Base-by-base conservation (phyloP, 2,113 vertebrate species). In the Crocuta crocuta region DNA sequence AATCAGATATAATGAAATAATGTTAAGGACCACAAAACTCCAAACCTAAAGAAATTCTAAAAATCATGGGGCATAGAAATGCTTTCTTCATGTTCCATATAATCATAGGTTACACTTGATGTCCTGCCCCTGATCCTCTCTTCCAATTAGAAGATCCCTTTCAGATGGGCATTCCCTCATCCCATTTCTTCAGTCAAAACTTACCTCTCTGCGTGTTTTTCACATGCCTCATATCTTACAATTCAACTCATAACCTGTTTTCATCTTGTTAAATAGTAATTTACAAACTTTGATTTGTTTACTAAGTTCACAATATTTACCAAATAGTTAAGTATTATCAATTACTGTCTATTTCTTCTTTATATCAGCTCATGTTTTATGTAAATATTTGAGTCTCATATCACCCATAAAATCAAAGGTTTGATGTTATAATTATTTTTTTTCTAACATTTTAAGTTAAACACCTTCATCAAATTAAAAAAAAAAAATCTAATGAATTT, bases 381-480 rank as follows among this genome's bases (percentile, higher is more conserved):
- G n/a, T 66, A 80, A 94, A 88, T 91, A 84, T 63, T 91, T 87
- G 35, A 31, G 16, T 45, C 26, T 85, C 55, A 73, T n/a, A 71
- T 58, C 45, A 79, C 11, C 6, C 33, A 92, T 50, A 33, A 95
- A 88, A 83, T 65, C 12, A 82, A 89, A n/a, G 9, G 19, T 50
- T 66, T 91, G 2, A 78, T 78, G 17, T 45, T 48, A 23, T 68
- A 80, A 96, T 92, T 82, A 81, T 26, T 73, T 91, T 39, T 81
- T 87, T 88, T 80, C 48, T 53, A 83, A 45, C 82, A 19, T 66
- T 2, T 96, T 87, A 84, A 95, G 91, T 79, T 65, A 85, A 92
- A 85, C 61, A 35, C 21, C 1, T 55, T 74, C 26, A 78, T 85
- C 33, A 81, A 61, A 91, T 33, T 39, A 39, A 39, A 7, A 66